Conservation (phyloP, 2,797 vertebrate species). For the Choloepus didactylus region DNA sequence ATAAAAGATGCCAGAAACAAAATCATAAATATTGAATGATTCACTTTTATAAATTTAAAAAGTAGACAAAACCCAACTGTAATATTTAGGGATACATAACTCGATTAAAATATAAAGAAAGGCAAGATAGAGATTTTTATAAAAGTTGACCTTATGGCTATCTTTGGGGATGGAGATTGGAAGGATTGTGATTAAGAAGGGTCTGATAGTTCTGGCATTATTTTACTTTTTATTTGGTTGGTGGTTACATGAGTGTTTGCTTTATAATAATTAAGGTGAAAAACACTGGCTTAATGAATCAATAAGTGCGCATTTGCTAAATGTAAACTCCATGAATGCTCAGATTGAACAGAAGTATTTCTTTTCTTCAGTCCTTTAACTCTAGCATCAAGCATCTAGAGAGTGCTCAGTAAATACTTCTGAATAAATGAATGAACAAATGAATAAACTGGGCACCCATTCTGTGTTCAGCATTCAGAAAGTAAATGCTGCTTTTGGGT, state of each 20-base stretch:
- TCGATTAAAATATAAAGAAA: constrained; percentile 30
- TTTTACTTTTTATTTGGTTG: constrained; percentile 15
- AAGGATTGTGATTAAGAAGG: not conserved
- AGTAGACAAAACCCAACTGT: not conserved
- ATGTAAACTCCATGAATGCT: not conserved
- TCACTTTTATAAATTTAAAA: constrained; percentile 29
- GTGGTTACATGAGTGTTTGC: not conserved
- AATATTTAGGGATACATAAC: not conserved
- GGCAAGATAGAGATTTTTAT: not conserved
- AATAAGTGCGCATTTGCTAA: constrained; percentile 3
- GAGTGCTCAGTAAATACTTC: not conserved
- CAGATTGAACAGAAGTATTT: not conserved
- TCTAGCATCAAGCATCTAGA: not conserved
- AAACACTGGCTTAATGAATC: not conserved
- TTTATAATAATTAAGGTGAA: not conserved
- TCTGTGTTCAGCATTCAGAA: not conserved
- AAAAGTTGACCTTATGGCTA: not conserved
- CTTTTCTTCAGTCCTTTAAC: not conserved
- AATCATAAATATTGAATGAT: not conserved
- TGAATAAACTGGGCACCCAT: not conserved
- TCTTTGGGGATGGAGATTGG: not conserved
- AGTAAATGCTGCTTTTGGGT: not conserved
- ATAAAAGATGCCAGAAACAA: not conserved
- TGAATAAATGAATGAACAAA: not conserved
- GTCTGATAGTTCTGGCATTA: not conserved